These are phyloP conservation scores for Sphaerophoria taeniata DNA, from an alignment of 2,888 invertebrate species.

Conservation along the genomic window DNA sequence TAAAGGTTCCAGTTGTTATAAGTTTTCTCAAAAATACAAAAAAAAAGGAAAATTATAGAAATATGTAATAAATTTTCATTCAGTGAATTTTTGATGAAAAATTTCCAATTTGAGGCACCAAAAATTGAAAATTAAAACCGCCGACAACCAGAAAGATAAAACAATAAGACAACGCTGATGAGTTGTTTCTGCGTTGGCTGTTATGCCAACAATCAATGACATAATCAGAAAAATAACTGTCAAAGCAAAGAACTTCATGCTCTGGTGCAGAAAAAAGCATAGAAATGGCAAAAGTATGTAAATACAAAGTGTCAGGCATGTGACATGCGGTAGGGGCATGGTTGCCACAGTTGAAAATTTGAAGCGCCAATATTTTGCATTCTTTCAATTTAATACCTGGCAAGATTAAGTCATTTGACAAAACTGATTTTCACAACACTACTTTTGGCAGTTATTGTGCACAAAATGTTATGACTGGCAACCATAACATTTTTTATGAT, in stretches of 20 bases:
- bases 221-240: constrained; percentile 55
- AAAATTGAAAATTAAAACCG: constrained; percentile 27
- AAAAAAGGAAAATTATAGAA: neutral
- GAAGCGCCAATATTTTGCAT: neutral
- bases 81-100: no score
- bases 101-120: constrained; percentile 31
- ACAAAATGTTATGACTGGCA: neutral
- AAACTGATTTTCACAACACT: neutral
- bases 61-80: constrained; percentile 7
- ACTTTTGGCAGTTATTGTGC: neutral
- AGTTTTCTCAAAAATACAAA: neutral
- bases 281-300: constrained; percentile 19
- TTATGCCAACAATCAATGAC: constrained; percentile 61
- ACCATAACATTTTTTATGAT: neutral
- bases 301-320: constrained; percentile 26
- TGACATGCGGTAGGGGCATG: constrained; percentile 5
- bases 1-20: neutral
- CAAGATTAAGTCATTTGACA: neutral
- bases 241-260: constrained; percentile 68
- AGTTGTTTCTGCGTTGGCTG: constrained; percentile 38
- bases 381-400: neutral
- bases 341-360: neutral
- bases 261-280: constrained; percentile 34
- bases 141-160: constrained; percentile 23
- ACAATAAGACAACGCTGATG: constrained; percentile 19